A percentile compares a stretch with the other conserved stretches of the same genome.
phyloP scores from a whole-genome alignment of 2,113 vertebrate genomes.

The Anser brachyrhynchus region DNA sequence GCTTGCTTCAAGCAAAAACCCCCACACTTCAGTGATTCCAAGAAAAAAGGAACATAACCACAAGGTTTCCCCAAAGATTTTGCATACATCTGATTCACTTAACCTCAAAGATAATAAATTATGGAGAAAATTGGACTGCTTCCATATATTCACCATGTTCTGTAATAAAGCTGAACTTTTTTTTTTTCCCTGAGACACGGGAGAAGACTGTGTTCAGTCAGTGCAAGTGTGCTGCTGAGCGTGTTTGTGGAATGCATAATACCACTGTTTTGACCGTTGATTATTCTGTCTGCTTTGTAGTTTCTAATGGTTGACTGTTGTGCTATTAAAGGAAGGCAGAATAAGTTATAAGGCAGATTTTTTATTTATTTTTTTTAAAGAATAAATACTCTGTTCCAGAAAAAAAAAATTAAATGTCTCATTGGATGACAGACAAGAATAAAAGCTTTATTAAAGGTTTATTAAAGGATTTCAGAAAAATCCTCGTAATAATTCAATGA shows the following conservation, averaged over 20 bases:
- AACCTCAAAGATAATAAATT: constrained; percentile 47
- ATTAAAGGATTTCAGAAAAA: neutral
- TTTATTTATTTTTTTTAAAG: neutral
- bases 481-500: neutral
- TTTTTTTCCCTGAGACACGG: neutral
- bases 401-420: neutral
- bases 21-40: constrained; percentile 51
- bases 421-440: neutral
- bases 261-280: neutral
- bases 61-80: constrained; percentile 47
- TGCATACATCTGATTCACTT: constrained; percentile 52
- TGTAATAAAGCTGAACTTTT: neutral
- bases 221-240: neutral
- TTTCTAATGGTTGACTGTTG: neutral
- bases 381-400: neutral
- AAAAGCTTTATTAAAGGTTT: neutral
- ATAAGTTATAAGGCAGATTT: neutral
- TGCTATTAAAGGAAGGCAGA: neutral
- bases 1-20: constrained; percentile 26
- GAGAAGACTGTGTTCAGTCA: neutral
- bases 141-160: constrained; percentile 14
- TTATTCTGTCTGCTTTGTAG: constrained; percentile 14
- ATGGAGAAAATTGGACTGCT: neutral
- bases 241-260: constrained; percentile 16
- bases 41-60: constrained; percentile 44